Evolutionary conservation across 2,888 invertebrate genomes (phyloP).

Genomic region (Notodonta ziczac): DNA sequence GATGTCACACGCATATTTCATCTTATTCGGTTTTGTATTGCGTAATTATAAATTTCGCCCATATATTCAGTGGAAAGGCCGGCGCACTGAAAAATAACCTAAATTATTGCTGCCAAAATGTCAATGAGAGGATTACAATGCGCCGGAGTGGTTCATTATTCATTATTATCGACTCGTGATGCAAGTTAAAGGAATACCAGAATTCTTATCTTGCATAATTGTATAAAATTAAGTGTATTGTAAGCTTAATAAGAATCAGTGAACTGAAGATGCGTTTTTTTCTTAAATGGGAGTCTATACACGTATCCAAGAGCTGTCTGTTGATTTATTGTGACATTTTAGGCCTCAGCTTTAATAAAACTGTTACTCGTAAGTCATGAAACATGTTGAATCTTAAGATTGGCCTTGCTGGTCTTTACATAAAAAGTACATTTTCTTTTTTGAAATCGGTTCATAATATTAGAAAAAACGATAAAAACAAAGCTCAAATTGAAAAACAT

Average conservation of each 20-base stretch:
- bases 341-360: too few species aligned
- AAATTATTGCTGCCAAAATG: slow-evolving; percentile 40
- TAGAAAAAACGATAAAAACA: not conserved
- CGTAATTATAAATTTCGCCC: slow-evolving; percentile 32
- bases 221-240: not conserved
- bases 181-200: slow-evolving; percentile 20
- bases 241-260: not conserved
- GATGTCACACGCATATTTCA: slow-evolving; percentile 18
- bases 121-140: slow-evolving; percentile 47
- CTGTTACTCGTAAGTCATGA: too few species aligned
- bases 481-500: not conserved
- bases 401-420: too few species aligned
- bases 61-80: slow-evolving; percentile 32
- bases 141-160: slow-evolving; percentile 31
- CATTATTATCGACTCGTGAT: slow-evolving; percentile 29
- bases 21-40: slow-evolving; percentile 16
- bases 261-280: too few species aligned
- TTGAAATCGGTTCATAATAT: too few species aligned
- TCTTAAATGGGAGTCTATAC: too few species aligned
- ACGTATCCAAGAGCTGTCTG: too few species aligned
- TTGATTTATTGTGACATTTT: too few species aligned
- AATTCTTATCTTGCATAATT: slow-evolving; percentile 8
- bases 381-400: too few species aligned
- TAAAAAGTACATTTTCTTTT: too few species aligned
- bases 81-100: slow-evolving; percentile 29